Base-by-base conservation (phyloP, 1,140 invertebrate genomes). In the Episyrphus balteatus region DNA sequence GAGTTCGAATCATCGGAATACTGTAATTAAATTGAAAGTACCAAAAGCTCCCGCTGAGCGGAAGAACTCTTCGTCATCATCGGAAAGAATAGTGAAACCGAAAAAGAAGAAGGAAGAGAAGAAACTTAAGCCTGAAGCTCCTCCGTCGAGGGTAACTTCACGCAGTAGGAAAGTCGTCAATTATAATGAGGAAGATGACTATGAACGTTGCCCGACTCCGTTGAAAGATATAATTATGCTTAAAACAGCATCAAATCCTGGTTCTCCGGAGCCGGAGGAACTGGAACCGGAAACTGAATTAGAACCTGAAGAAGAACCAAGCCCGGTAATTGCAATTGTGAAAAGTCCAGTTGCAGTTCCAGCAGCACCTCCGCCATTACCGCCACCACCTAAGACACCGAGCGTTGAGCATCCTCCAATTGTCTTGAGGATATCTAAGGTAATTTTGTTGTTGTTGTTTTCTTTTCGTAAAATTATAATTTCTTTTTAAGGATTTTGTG, bases 351-450 rank as follows among this genome's bases (percentile, higher is more conserved):
- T 44, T 32, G 48, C 38, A 32, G 49, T 47, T 43, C 47, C 21
- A 32, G 48, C 51, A 48, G 42, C 61, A 21, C 60, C 62, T 21
- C 58, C 55, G 34, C 58, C 58, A 18, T 51, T 58, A n/a, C 47
- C 58, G 10, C 52, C 56, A 44, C 55, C 64, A 5, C 58, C 59
- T n/a, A 61, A 64, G 30, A 64, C 64, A 32, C 60, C 62, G 13
- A 26, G 21, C 21, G 21, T 26, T 26, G 63, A 66, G 32, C 65
- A 68, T 61, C 75, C 76, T 48, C 76, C 76, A 34, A 78, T 78
- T 53, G 75, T 78, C 39, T 56, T 78, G 9, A 68, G 76, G 57
- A 78, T 78, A 68, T 78, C 76, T 34, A 79, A 79, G 64, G 66
- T 68, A 53, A 59, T 51, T 56, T 11, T 44, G 13, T 47, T 45